Conservation (phyloP, 2,113 vertebrate species). For the Hypomesus transpacificus region DNA sequence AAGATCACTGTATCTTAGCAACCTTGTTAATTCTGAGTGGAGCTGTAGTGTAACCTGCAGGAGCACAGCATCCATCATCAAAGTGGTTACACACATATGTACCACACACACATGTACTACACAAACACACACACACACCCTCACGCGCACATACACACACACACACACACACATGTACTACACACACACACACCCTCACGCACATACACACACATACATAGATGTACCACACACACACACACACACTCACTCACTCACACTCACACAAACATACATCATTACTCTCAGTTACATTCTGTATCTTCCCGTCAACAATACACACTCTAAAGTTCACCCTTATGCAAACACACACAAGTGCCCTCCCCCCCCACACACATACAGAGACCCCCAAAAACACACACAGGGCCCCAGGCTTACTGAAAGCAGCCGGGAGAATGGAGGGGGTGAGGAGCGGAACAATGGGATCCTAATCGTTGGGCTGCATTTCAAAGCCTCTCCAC, state of each 20-base stretch:
- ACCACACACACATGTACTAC: slow-evolving; percentile 13
- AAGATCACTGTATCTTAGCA: slow-evolving; percentile 79
- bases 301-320: not conserved
- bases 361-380: slow-evolving; percentile 32
- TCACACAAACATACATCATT: slow-evolving; percentile 5
- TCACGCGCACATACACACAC: slow-evolving; percentile 16
- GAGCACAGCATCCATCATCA: slow-evolving; percentile 67
- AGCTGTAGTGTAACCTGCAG: slow-evolving; percentile 65
- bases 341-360: slow-evolving; percentile 45
- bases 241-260: slow-evolving; percentile 50
- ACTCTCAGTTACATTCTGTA: too few relatives aligned
- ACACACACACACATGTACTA: not conserved
- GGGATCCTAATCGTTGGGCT: slow-evolving; percentile 69
- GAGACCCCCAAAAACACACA: slow-evolving; percentile 27
- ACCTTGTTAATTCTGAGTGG: slow-evolving; percentile 75
- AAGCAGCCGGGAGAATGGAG: slow-evolving; percentile 67
- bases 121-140: not conserved
- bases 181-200: not conserved
- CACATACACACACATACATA: slow-evolving; percentile 17
- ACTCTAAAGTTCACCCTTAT: slow-evolving; percentile 49
- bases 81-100: slow-evolving; percentile 57
- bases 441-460: slow-evolving; percentile 67
- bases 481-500: slow-evolving; percentile 70
- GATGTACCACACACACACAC: slow-evolving; percentile 26
- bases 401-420: slow-evolving; percentile 65